A percentile compares a stretch with the other conserved stretches of the same genome.
Conservation (phyloP, 2,888 invertebrate genomes). For the Melinopterus prodromus region DNA sequence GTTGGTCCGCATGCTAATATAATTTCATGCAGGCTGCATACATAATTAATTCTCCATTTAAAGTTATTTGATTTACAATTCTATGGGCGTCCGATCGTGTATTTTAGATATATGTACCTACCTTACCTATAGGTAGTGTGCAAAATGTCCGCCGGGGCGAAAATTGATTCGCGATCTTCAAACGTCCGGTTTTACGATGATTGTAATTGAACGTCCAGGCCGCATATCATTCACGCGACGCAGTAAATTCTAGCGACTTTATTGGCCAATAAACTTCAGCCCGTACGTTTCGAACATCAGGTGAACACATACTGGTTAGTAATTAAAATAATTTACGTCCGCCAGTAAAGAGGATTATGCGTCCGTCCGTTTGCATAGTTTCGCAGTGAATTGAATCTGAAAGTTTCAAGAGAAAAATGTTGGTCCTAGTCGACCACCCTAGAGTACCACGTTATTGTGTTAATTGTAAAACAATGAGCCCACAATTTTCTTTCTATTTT, state of each 20-base stretch:
- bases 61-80: slow-evolving; percentile 4
- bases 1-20: slow-evolving; percentile 4
- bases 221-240: slow-evolving; percentile 8
- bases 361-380: background rate
- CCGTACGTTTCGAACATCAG: slow-evolving; percentile 11
- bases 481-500: no score
- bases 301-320: slow-evolving; percentile 7
- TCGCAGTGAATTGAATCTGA: background rate
- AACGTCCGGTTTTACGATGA: slow-evolving; percentile 5
- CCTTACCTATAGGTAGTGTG: background rate
- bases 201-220: slow-evolving; percentile 12
- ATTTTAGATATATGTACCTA: background rate
- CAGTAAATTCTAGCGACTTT: slow-evolving; percentile 7
- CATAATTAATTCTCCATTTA: background rate
- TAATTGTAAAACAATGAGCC: no score
- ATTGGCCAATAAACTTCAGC: slow-evolving; percentile 12
- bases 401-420: background rate
- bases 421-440: background rate
- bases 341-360: slow-evolving; percentile 8
- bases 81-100: background rate
- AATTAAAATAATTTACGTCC: slow-evolving; percentile 18
- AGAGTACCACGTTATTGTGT: background rate
- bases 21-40: slow-evolving; percentile 4
- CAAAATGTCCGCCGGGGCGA: background rate
- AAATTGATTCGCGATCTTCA: background rate